Evolutionary conservation across 2,113 vertebrate species (phyloP).

Genomic region (Leptodactylus fuscus): DNA sequence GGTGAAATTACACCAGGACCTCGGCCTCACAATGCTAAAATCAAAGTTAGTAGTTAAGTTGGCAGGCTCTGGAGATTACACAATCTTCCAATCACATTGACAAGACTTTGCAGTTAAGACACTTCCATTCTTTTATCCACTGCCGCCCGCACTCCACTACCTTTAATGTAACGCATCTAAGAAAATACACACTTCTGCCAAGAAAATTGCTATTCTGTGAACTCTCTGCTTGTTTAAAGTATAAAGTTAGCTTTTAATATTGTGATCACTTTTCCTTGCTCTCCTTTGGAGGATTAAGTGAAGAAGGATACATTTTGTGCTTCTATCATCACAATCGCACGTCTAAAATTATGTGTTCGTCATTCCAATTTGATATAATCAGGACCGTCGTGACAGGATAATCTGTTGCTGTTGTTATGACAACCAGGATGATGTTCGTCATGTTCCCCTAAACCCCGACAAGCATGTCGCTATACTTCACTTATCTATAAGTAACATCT

Average conservation of each 20-base stretch:
- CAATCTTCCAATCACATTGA: constrained; percentile 51
- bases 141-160: neutral
- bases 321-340: constrained; percentile 31
- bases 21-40: constrained; percentile 21
- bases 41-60: constrained; percentile 34
- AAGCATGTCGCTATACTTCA: neutral
- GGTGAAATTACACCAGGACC: constrained; percentile 9
- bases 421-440: constrained; percentile 30
- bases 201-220: constrained; percentile 26
- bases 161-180: constrained; percentile 28
- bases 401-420: constrained; percentile 30
- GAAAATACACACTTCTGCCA: neutral
- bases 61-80: constrained; percentile 16
- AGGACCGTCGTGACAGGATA: neutral
- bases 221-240: constrained; percentile 29
- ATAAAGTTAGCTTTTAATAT: constrained; percentile 22
- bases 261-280: constrained; percentile 34
- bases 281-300: constrained; percentile 35
- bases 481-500: neutral
- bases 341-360: constrained; percentile 23
- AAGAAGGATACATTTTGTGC: constrained; percentile 23
- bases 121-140: constrained; percentile 35
- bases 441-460: neutral
- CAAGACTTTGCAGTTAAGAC: constrained; percentile 19
- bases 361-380: constrained; percentile 50